Percentiles rank a stretch among this genome's conserved stretches.
These are phyloP conservation scores for Diglossa cyanea DNA, from an alignment of 2,797 vertebrate genomes.

Conservation along the genomic window DNA sequence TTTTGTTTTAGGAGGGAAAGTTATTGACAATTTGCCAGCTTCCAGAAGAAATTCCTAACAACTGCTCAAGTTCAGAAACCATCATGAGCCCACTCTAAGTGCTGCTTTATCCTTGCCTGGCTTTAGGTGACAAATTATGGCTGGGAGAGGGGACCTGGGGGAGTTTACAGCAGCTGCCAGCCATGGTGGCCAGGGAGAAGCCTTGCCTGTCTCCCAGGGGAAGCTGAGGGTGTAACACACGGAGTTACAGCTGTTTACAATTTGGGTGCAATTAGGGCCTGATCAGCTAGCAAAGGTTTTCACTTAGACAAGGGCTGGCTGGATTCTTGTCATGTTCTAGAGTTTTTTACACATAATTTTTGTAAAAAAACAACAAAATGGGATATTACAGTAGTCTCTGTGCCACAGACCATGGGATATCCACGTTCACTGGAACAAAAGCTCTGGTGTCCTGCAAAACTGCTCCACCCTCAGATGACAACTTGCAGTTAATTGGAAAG, in stretches of 20 bases:
- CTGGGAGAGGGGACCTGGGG: not conserved
- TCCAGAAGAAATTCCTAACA: not conserved
- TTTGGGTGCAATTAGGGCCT: not conserved
- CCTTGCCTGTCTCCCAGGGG: not conserved
- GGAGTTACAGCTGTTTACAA: too few species aligned
- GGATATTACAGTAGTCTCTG: not conserved
- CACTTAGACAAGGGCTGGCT: not conserved
- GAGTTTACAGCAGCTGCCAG: not conserved
- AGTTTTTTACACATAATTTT: not conserved
- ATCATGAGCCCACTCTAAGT: fast-evolving
- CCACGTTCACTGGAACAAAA: not conserved
- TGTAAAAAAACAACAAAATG: not conserved
- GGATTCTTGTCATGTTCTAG: fast-evolving
- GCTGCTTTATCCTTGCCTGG: not conserved
- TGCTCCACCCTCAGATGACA: not conserved
- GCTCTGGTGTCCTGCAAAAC: not conserved
- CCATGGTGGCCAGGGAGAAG: fast-evolving
- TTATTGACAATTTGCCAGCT: not conserved
- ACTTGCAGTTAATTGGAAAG: not conserved
- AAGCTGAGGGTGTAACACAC: too few species aligned
- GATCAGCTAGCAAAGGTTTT: not conserved
- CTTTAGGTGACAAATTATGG: not conserved
- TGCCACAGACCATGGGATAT: not conserved
- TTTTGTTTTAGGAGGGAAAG: not conserved
- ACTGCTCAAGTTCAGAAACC: not conserved